phyloP scores from a whole-genome alignment of 2,888 invertebrate species.

The Capitulum mitella region DNA sequence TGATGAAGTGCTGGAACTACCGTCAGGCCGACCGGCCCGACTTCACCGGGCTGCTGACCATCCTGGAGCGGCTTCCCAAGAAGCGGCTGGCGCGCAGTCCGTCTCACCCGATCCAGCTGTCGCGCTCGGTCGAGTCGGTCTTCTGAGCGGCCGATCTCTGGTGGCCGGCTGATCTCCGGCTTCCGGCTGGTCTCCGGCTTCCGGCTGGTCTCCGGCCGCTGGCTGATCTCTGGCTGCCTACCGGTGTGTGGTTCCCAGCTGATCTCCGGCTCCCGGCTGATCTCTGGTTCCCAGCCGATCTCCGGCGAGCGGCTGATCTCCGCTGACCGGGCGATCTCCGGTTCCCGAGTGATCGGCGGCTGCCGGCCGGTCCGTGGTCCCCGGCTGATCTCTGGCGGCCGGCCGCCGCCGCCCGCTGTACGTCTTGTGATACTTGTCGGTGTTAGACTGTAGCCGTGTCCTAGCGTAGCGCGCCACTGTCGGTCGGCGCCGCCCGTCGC shows the following conservation, averaged over 20 bases:
- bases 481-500: neutral
- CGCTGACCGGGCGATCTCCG: too few relatives aligned
- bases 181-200: neutral
- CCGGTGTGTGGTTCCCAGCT: too few relatives aligned
- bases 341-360: too few relatives aligned
- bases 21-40: slow-evolving; percentile 77
- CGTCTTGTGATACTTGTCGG: slow-evolving; percentile 13
- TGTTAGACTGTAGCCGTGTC: neutral
- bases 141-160: slow-evolving; percentile 58
- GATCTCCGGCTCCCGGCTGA: too few relatives aligned
- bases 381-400: neutral
- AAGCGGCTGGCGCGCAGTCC: slow-evolving; percentile 93
- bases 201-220: neutral
- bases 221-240: too few relatives aligned
- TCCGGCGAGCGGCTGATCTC: too few relatives aligned
- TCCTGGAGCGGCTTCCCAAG: slow-evolving; percentile 86
- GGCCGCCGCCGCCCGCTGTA: neutral
- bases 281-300: too few relatives aligned
- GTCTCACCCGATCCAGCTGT: slow-evolving; percentile 94
- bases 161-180: too few relatives aligned
- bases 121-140: slow-evolving; percentile 91
- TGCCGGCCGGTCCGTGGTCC: neutral
- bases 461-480: neutral
- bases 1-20: slow-evolving; percentile 95
- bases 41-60: slow-evolving; percentile 70